Conservation (phyloP, 2,888 invertebrate genomes). For the Incurvaria masculella region DNA sequence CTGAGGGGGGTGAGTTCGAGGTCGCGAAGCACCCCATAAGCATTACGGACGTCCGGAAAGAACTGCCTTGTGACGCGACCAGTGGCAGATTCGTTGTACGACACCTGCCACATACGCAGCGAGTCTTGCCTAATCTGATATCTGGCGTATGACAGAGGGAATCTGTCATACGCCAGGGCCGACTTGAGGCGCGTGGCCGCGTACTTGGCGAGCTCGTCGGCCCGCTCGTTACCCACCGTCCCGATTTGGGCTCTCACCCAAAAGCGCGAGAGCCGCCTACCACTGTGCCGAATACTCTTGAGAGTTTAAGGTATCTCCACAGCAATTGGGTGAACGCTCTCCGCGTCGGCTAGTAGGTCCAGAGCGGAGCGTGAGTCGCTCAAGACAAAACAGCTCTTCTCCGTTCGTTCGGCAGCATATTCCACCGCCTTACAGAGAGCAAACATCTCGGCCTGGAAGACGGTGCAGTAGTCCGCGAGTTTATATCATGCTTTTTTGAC, state of each 20-base stretch:
- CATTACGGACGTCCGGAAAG: slow-evolving; percentile 2
- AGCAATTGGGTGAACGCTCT: background rate
- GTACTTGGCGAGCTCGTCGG: background rate
- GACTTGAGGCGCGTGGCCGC: background rate
- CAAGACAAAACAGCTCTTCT: background rate
- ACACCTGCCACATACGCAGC: background rate
- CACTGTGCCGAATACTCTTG: background rate
- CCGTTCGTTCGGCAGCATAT: background rate
- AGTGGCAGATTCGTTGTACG: background rate
- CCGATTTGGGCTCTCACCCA: background rate
- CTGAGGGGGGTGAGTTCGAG: background rate
- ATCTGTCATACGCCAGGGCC: background rate
- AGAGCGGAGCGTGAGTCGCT: background rate
- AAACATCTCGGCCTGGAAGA: background rate
- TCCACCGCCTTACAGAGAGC: background rate
- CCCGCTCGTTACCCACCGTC: background rate
- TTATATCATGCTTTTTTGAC: background rate
- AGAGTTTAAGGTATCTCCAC: background rate
- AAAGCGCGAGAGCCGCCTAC: background rate
- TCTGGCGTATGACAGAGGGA: background rate
- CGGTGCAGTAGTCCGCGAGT: background rate
- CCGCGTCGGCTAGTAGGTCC: background rate
- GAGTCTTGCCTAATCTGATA: background rate
- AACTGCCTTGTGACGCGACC: background rate
- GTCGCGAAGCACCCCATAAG: background rate